Evolutionary conservation across 2,888 invertebrate species (phyloP).

Genomic region (Zaprionus obscuricornis): DNA sequence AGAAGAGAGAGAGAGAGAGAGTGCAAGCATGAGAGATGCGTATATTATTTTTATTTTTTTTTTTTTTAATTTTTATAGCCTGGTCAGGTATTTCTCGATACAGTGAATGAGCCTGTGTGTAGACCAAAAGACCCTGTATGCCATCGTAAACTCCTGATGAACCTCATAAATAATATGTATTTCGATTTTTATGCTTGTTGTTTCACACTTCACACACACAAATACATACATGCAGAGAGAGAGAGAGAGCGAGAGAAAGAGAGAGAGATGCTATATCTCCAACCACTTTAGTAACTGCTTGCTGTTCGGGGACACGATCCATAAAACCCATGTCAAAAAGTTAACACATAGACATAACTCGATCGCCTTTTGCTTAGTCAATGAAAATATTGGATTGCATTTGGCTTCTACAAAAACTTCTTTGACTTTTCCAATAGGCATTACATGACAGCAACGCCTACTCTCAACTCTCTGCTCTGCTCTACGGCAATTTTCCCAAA

Average conservation of each 20-base stretch:
- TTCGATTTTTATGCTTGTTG: constrained; percentile 73
- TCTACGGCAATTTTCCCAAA: constrained; percentile 42
- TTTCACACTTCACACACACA: constrained; percentile 62
- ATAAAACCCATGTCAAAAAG: constrained; percentile 76
- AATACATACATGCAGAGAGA: neutral
- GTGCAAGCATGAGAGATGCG: constrained; percentile 43
- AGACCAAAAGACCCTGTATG: constrained; percentile 2
- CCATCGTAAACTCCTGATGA: constrained; percentile 80
- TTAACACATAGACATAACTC: constrained; percentile 55
- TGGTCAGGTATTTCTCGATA: constrained; percentile 59
- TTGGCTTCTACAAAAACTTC: constrained; percentile 20
- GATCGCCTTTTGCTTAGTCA: constrained; percentile 49
- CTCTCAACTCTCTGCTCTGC: constrained; percentile 40
- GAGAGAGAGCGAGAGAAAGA: neutral
- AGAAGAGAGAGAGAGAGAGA: neutral
- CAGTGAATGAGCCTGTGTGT: constrained; percentile 38
- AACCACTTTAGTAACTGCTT: too few species aligned
- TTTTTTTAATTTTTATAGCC: constrained; percentile 69
- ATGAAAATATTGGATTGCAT: constrained; percentile 65
- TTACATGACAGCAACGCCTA: constrained; percentile 59
- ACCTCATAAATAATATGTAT: constrained; percentile 80
- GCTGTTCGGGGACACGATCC: constrained; percentile 24
- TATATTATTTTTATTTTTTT: constrained; percentile 37
- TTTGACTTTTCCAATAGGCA: constrained; percentile 17
- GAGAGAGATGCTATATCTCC: neutral